These are phyloP conservation scores for Pogonomyrmex barbatus DNA, from an alignment of 1,140 invertebrate genomes.

Conservation along the genomic window DNA sequence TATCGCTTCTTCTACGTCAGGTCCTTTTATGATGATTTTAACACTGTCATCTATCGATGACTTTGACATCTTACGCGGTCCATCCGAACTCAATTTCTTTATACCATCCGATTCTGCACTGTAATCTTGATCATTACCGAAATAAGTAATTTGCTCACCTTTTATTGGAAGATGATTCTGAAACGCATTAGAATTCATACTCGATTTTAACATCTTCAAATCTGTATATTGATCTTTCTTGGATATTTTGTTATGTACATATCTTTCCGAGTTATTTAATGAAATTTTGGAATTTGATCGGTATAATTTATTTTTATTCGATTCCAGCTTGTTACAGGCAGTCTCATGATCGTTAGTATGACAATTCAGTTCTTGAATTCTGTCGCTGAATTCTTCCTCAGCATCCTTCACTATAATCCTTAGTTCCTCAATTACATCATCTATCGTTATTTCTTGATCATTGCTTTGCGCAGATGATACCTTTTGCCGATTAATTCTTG, in stretches of 20 bases:
- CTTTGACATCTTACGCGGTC: slow-evolving; percentile 62
- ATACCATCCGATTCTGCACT: slow-evolving; percentile 48
- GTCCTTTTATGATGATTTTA: slow-evolving; percentile 83
- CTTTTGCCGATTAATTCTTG: slow-evolving; percentile 66
- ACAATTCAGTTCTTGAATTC: slow-evolving; percentile 67
- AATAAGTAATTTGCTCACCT: slow-evolving; percentile 73
- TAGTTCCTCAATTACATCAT: slow-evolving; percentile 94
- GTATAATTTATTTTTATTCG: slow-evolving; percentile 36
- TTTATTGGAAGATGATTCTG: slow-evolving; percentile 44
- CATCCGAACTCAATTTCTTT: slow-evolving; percentile 15
- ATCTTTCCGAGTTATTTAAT: slow-evolving; percentile 61
- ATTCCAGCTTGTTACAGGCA: slow-evolving; percentile 25
- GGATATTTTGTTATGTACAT: slow-evolving; percentile 52
- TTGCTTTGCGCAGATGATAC: slow-evolving; percentile 86
- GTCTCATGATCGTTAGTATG: slow-evolving; percentile 1
- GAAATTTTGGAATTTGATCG: slow-evolving; percentile 63
- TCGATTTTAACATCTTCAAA: slow-evolving; percentile 38
- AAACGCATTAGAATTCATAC: slow-evolving; percentile 34
- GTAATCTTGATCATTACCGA: slow-evolving; percentile 70
- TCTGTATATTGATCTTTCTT: slow-evolving; percentile 58
- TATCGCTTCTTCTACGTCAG: slow-evolving; percentile 87
- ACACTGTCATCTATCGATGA: slow-evolving; percentile 82
- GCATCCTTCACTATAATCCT: slow-evolving; percentile 94
- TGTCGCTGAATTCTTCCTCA: slow-evolving; percentile 89
- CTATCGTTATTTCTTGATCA: slow-evolving; percentile 94